Evolutionary conservation across 2,888 invertebrate genomes (phyloP).

Genomic region (Lasioglossum pauxillum): DNA sequence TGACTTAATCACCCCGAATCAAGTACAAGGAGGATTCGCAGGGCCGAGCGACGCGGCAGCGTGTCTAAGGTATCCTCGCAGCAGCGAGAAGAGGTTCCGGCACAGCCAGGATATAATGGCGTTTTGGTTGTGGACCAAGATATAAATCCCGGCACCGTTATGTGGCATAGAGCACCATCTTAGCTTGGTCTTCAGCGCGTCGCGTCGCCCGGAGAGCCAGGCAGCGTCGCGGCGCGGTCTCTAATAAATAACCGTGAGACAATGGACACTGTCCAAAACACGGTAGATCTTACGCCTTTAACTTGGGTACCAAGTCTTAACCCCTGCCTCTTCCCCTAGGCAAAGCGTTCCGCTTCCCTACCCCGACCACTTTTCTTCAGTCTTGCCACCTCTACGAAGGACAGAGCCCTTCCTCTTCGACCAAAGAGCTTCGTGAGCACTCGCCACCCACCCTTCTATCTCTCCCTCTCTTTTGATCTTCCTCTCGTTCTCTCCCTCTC

Average conservation of each 20-base stretch:
- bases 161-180: constrained; percentile 75
- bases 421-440: constrained; percentile 41
- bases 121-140: constrained; percentile 71
- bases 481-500: constrained; percentile 20
- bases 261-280: constrained; percentile 85
- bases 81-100: constrained; percentile 62
- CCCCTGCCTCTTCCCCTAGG: constrained; percentile 69
- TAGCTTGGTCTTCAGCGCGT: constrained; percentile 76
- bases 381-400: constrained; percentile 52
- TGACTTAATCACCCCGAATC: constrained; percentile 66
- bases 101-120: constrained; percentile 67
- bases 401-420: constrained; percentile 47
- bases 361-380: constrained; percentile 65
- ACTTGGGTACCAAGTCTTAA: constrained; percentile 80
- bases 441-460: constrained; percentile 12
- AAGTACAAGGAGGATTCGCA: constrained; percentile 49
- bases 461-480: constrained; percentile 8
- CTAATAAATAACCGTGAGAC: constrained; percentile 84
- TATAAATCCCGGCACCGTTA: constrained; percentile 74
- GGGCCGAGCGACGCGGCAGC: constrained; percentile 44
- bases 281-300: constrained; percentile 83
- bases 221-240: constrained; percentile 66
- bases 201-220: constrained; percentile 59
- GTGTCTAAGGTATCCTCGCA: constrained; percentile 48
- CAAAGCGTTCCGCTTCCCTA: constrained; percentile 39